Percentiles rank a stretch among this genome's conserved stretches.
These are phyloP conservation scores for Balaeniceps rex DNA, from an alignment of 2,113 vertebrate species.

Conservation along the genomic window DNA sequence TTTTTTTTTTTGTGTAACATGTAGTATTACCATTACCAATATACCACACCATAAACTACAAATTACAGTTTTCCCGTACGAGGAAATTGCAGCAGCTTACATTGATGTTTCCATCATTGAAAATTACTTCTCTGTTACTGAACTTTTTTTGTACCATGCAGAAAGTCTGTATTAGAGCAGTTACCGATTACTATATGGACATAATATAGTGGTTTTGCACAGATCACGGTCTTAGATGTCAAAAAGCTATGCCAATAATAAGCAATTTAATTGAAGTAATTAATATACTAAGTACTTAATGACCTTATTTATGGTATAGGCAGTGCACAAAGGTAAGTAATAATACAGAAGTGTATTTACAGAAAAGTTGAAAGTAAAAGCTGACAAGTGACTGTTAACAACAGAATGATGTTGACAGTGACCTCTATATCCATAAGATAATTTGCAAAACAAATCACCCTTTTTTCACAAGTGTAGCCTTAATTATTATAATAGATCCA, in stretches of 20 bases:
- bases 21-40: background rate
- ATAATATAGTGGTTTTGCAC: background rate
- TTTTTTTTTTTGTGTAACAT: background rate
- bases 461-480: background rate
- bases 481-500: background rate
- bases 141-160: background rate
- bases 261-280: background rate
- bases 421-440: background rate
- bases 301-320: background rate
- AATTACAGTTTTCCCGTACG: background rate
- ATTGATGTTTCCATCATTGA: background rate
- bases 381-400: background rate
- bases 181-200: background rate
- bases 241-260: background rate
- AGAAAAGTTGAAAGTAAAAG: background rate
- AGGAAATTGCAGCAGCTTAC: background rate
- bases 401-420: background rate
- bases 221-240: background rate
- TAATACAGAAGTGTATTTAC: no score
- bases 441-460: background rate
- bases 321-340: background rate
- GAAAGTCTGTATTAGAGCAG: background rate
- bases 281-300: background rate
- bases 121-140: background rate
- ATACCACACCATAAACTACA: background rate